Evolutionary conservation across 1,140 invertebrate species (phyloP), one percentile per base, ranked within the genome.

Genomic region (Camponotus floridanus): DNA sequence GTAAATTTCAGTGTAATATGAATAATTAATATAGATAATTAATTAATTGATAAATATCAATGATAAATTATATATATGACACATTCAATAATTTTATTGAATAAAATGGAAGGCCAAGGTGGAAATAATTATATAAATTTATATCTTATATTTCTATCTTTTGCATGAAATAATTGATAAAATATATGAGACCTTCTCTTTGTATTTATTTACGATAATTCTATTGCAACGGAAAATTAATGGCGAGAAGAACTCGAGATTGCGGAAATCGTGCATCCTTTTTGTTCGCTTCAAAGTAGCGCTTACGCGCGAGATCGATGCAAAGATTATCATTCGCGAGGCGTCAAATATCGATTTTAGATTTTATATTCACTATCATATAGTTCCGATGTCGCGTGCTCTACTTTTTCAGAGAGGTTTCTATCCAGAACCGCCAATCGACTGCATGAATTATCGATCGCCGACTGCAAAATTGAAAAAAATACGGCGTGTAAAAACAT

Each of bases 271-370:
- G 15, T 48, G 55, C 55, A 36, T 61, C 18, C 11, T 74, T 67
- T 67, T 85, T 61, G 67, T 39, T 84, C 42, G 79, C 36, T 26
- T 18, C 26, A 26, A 73, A 73, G 68, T 73, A 57, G 39, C 61
- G 36, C 79, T 83, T 74, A 48, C 7, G 57, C 7, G 57, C 31
- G 55, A 73, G 68, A 83, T 83, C 68, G 79, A 88, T 61, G 39
- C 83, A 45, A 86, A 83, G 68, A 83, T 48, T 83, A 68, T 73
- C 68, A 67, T 42, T 76, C 68, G 45, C 64, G 26, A 48, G 36
- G 31, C 59, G 73, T 26, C 68, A 85, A 73, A 89, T 86, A 89
- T 89, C 88, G 88, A 89, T 89, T 89, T 88, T 73, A 89, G 87
- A 89, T 89, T 89, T 83, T 59, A 71, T 42, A 84, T 26, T 26